Conservation (phyloP, 2,113 vertebrate genomes). For the Mirounga angustirostris region DNA sequence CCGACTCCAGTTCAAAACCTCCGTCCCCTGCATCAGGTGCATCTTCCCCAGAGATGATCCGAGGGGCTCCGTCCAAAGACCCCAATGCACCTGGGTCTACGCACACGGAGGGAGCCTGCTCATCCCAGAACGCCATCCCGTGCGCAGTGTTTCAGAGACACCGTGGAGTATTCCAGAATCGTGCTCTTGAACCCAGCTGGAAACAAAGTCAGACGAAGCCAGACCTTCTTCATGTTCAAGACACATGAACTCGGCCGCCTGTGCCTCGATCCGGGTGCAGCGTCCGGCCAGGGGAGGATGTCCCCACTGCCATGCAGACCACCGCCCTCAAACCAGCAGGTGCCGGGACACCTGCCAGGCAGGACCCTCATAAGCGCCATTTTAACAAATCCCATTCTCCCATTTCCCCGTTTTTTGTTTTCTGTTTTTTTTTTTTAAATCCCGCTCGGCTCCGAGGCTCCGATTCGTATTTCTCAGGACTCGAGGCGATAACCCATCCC, state of each 20-base stretch:
- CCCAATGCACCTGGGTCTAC: accelerated
- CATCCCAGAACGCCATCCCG: accelerated
- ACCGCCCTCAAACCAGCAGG: not conserved
- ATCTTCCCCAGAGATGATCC: not conserved
- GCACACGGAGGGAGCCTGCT: accelerated
- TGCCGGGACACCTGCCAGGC: not conserved
- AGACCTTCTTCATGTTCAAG: accelerated
- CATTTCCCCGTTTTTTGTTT: no score
- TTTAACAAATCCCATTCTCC: not conserved
- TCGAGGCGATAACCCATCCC: no score
- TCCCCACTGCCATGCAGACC: not conserved
- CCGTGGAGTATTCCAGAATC: not conserved
- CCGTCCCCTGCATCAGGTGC: accelerated
- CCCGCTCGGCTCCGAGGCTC: no score
- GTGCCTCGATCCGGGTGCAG: no score
- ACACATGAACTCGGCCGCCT: not conserved
- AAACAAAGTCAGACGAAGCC: not conserved
- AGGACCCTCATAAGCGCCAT: not conserved
- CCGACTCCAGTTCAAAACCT: no score
- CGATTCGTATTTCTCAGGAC: no score
- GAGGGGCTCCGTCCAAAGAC: no score
- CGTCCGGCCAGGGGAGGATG: accelerated
- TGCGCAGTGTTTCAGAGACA: no score
- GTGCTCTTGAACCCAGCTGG: not conserved
- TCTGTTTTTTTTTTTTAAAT: no score